Base-by-base conservation (phyloP, 2,797 vertebrate genomes). In the Nyctibius grandis region DNA sequence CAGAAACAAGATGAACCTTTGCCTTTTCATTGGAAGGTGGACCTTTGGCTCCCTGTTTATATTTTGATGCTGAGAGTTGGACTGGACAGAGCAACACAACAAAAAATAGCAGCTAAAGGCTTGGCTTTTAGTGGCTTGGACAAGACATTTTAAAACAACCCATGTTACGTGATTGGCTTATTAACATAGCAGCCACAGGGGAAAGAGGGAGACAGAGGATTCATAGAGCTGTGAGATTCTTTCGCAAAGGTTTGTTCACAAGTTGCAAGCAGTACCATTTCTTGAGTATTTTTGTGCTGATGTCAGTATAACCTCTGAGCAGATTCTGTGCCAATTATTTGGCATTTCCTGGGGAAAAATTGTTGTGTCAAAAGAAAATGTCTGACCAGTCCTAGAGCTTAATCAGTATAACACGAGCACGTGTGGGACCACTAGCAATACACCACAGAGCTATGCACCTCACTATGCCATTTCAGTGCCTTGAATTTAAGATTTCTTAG, bases 41-140 rank as follows among this genome's bases (percentile, higher is more conserved):
- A 83, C 47, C 47, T 92, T 82, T 59, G 48, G 50, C 42, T 94
- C 33, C n/a, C 22, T 92, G 48, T 74, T 96, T 87, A 93, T 92
- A 69, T 95, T 60, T 91, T 87, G 75, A 65, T 88, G 70, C 42
- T 92, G 96, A 96, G 90, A 93, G 78, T 12, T 91, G 74, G 56
- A 65, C 22, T 84, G 67, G 78, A 90, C 72, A 95, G 88, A 92
- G 47, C 25, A 93, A 72, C 26, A 73, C 56, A 59, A 6, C 57
- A 16, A 95, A 45, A 77, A 83, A 54, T 38, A 61, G 11, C 38
- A 72, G 28, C 36, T 57, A 34, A 38, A 20, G 40, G 9, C n/a
- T 65, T 81, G 70, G 29, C 34, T 89, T 91, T 89, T 85, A 44
- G 54, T 64, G 63, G 3, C n/a, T 34, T 28, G 15, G 48, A 78